phyloP scores from a whole-genome alignment of 2,113 vertebrate genomes.

The Mesoclemmys tuberculata region DNA sequence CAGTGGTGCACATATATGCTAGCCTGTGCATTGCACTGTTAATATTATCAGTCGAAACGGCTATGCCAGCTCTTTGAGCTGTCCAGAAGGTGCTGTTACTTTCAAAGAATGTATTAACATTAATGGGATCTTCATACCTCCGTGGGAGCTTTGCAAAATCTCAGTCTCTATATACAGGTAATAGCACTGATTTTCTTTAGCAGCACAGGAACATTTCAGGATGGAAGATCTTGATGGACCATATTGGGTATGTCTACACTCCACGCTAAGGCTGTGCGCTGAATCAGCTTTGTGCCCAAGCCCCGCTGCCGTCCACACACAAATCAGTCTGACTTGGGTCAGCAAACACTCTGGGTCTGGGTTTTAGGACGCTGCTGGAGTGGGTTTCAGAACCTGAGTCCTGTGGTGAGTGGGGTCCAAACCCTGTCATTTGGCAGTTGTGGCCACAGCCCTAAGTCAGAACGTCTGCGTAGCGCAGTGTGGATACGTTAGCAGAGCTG shows the following conservation, averaged over 20 bases:
- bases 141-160: neutral
- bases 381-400: too few species aligned
- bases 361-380: too few species aligned
- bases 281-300: too few species aligned
- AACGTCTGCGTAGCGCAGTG: too few species aligned
- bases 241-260: accelerated
- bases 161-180: neutral
- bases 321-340: too few species aligned
- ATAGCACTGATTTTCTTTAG: neutral
- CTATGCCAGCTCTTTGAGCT: neutral
- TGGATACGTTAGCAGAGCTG: too few species aligned
- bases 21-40: neutral
- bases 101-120: accelerated
- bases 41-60: accelerated
- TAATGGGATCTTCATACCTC: accelerated
- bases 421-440: too few species aligned
- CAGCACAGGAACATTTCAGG: neutral
- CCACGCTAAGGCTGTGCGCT: too few species aligned
- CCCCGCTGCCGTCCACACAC: too few species aligned
- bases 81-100: neutral
- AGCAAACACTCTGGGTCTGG: too few species aligned
- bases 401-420: too few species aligned
- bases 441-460: too few species aligned
- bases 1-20: neutral
- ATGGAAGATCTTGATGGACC: neutral